These are phyloP conservation scores for Falco berigora DNA, from an alignment of 2,797 vertebrate species.

Conservation along the genomic window DNA sequence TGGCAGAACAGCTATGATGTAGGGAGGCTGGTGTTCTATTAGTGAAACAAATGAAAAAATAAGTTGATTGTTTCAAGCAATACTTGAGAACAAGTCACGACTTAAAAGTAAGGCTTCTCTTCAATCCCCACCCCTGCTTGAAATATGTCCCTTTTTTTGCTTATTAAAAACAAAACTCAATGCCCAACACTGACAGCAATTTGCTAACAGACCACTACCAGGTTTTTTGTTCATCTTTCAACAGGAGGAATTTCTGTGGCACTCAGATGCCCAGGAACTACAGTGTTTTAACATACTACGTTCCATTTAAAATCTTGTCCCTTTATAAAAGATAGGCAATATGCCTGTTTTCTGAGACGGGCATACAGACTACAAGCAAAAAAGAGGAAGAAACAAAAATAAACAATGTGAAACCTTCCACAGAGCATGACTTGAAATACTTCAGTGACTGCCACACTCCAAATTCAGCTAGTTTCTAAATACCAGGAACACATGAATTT, in stretches of 20 bases:
- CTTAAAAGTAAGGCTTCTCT: background rate
- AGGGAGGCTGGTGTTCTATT: constrained; percentile 93
- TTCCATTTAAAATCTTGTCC: background rate
- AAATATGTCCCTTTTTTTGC: background rate
- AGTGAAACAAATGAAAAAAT: background rate
- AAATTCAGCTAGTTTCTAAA: background rate
- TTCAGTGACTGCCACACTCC: background rate
- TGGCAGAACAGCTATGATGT: constrained; percentile 95
- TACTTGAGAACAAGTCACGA: background rate
- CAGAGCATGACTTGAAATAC: background rate
- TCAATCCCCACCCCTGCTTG: background rate
- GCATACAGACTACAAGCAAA: background rate
- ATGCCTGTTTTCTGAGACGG: background rate
- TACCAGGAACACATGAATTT: background rate
- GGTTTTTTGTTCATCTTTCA: background rate
- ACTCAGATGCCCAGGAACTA: background rate
- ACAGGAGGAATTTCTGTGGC: background rate
- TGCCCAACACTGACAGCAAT: background rate
- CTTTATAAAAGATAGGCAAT: background rate
- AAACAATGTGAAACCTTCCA: background rate
- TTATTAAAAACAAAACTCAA: background rate
- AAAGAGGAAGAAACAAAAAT: background rate
- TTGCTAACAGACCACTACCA: background rate
- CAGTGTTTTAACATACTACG: background rate
- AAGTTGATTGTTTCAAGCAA: background rate